Evolutionary conservation across 2,888 invertebrate genomes (phyloP).

Genomic region (Volucella zonaria): DNA sequence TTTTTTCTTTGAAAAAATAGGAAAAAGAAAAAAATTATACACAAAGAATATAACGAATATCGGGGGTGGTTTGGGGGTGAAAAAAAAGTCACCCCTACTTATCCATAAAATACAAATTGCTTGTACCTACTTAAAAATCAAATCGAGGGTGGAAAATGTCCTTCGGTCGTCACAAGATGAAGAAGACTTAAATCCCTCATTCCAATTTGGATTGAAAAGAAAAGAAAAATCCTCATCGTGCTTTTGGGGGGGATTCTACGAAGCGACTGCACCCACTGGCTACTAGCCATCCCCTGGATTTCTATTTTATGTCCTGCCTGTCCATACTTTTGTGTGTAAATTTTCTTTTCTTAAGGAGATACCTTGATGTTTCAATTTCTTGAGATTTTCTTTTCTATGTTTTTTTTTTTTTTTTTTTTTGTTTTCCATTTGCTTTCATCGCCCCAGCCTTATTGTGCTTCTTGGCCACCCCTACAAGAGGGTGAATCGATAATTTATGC

Average conservation of each 20-base stretch:
- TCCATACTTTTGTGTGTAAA: conserved; percentile 42
- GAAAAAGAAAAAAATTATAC: conserved; percentile 18
- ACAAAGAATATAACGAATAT: background rate
- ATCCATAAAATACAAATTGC: conserved; percentile 73
- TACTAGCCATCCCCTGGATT: conserved; percentile 13
- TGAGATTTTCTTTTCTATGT: conserved; percentile 27
- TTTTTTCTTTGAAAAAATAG: conserved; percentile 21
- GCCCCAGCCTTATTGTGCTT: conserved; percentile 3
- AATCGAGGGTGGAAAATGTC: conserved; percentile 74
- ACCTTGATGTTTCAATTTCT: conserved; percentile 71
- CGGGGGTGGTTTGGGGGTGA: background rate
- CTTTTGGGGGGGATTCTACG: conserved; percentile 19
- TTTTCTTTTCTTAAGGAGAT: conserved; percentile 62
- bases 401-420: no score
- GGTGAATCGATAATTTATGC: conserved; percentile 70
- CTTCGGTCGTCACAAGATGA: conserved; percentile 70
- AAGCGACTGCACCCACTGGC: background rate
- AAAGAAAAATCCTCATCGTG: conserved; percentile 24
- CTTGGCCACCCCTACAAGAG: conserved; percentile 27
- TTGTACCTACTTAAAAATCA: conserved; percentile 73
- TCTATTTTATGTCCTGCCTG: conserved; percentile 35
- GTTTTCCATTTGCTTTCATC: conserved; percentile 1
- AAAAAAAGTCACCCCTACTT: conserved; percentile 65
- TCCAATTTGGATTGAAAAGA: conserved; percentile 27
- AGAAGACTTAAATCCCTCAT: conserved; percentile 54